These are phyloP conservation scores for Mungos mungo DNA, from an alignment of 2,113 vertebrate genomes.

Conservation along the genomic window DNA sequence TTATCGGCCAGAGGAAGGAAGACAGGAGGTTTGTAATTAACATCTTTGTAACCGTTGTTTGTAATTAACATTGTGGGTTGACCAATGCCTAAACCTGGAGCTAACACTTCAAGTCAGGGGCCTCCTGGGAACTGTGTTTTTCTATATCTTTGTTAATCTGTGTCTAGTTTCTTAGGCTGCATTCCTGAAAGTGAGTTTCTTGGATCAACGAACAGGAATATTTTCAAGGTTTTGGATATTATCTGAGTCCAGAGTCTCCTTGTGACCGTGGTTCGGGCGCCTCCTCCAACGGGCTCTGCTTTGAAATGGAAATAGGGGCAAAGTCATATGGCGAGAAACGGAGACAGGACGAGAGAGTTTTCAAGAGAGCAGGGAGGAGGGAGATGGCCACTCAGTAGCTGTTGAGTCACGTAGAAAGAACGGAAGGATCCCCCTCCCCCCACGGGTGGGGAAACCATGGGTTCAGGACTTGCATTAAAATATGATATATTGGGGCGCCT, in stretches of 20 bases:
- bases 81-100: neutral
- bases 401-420: neutral
- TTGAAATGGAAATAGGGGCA: neutral
- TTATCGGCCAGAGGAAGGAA: neutral
- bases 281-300: neutral
- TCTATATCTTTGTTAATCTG: rapidly evolving
- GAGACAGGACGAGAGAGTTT: neutral
- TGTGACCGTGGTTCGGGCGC: too few species aligned
- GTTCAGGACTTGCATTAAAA: neutral
- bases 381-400: neutral
- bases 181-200: neutral
- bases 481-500: too few species aligned
- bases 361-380: neutral
- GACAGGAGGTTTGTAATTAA: neutral
- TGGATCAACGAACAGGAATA: neutral
- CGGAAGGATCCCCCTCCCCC: neutral
- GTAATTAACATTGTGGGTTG: neutral
- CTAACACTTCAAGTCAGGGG: neutral
- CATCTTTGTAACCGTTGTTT: neutral
- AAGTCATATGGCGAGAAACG: neutral
- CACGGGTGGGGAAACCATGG: neutral
- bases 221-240: neutral
- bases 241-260: neutral
- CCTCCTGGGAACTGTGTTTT: neutral
- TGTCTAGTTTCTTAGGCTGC: neutral